Evolutionary conservation across 1,140 invertebrate genomes (phyloP).

Genomic region (Gerris buenoi): DNA sequence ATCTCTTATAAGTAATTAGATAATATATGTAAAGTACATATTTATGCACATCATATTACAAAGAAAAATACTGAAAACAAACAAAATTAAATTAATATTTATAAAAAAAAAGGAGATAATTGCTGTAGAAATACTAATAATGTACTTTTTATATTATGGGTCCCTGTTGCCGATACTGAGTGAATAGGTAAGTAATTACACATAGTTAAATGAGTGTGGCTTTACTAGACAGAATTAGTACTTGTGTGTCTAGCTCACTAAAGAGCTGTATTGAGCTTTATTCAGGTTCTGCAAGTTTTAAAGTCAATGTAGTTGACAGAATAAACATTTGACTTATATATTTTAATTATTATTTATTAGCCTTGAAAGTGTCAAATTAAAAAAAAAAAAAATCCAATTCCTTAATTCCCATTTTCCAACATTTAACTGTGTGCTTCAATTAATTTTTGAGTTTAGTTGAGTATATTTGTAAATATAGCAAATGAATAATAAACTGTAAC

Average conservation of each 20-base stretch:
- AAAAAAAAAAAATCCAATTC: no score
- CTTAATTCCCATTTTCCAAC: no score
- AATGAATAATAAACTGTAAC: no score
- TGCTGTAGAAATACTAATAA: not conserved
- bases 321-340: not conserved
- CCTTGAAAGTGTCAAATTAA: no score
- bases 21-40: not conserved
- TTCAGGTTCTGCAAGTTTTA: not conserved
- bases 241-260: not conserved
- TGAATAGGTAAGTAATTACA: constrained; percentile 39
- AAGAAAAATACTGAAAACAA: constrained; percentile 11
- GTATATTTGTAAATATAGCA: no score
- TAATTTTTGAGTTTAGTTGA: no score
- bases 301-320: not conserved
- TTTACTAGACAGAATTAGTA: not conserved
- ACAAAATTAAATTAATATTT: constrained; percentile 10
- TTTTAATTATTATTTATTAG: no score
- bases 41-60: not conserved
- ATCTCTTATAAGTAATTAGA: not conserved
- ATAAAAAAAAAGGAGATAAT: not conserved
- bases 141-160: constrained; percentile 38
- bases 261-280: not conserved
- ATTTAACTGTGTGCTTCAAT: no score
- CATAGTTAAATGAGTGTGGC: not conserved
- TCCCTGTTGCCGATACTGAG: constrained; percentile 61